Conservation (phyloP, 2,888 invertebrate species). For the Pandemis cinnamomeana region DNA sequence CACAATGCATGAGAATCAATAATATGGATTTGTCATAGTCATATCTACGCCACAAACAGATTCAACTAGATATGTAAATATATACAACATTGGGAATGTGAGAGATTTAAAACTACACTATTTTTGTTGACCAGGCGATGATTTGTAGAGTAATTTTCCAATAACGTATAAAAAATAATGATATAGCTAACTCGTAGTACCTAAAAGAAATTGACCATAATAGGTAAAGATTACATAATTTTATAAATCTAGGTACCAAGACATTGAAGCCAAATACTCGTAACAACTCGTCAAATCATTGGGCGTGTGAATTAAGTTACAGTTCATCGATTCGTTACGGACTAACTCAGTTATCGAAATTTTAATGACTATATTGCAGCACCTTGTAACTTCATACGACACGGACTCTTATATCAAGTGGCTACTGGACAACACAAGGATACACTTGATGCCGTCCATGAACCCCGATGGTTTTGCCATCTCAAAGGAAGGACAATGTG, state of each 20-base stretch:
- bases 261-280: too few relatives aligned
- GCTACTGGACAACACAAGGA: slow-evolving; percentile 96
- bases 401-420: slow-evolving; percentile 94
- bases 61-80: not conserved
- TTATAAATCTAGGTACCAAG: too few relatives aligned
- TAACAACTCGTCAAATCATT: not conserved
- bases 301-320: not conserved
- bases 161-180: too few relatives aligned
- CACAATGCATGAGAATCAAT: not conserved
- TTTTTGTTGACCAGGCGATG: too few relatives aligned
- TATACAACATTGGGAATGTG: too few relatives aligned
- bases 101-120: too few relatives aligned
- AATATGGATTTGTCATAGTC: not conserved
- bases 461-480: slow-evolving; percentile 99
- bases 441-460: slow-evolving; percentile 99
- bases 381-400: slow-evolving; percentile 92
- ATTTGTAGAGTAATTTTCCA: too few relatives aligned
- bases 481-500: slow-evolving; percentile 94
- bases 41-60: not conserved
- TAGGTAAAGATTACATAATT: too few relatives aligned
- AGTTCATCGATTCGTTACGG: not conserved
- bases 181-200: too few relatives aligned
- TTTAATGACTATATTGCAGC: slow-evolving; percentile 74
- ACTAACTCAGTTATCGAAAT: not conserved
- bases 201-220: too few relatives aligned